A percentile compares a stretch with the other conserved stretches of the same genome.
Evolutionary conservation across 2,797 vertebrate genomes (phyloP).

Genomic region (Pempheris klunzingeri): DNA sequence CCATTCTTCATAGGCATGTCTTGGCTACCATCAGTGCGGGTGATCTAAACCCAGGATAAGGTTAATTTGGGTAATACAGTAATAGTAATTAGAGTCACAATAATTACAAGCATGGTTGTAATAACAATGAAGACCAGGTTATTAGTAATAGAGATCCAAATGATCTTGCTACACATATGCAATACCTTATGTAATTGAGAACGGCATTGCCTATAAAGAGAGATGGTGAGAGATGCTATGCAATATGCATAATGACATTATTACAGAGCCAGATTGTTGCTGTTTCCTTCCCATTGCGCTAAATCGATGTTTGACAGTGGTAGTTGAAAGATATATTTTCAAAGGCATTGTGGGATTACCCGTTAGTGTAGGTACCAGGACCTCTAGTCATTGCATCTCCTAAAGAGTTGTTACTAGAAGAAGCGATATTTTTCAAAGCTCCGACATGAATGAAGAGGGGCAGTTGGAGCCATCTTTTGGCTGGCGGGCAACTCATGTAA

Average conservation of each 20-base stretch:
- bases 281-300: constrained; percentile 61
- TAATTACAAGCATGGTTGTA: constrained; percentile 78
- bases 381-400: constrained; percentile 75
- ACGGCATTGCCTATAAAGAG: constrained; percentile 43
- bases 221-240: constrained; percentile 36
- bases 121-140: constrained; percentile 73
- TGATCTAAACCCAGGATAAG: constrained; percentile 90
- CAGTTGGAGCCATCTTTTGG: constrained; percentile 81
- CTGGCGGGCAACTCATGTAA: constrained; percentile 84
- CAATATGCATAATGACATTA: constrained; percentile 67
- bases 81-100: constrained; percentile 81
- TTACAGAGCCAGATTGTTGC: constrained; percentile 61
- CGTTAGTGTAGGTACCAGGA: constrained; percentile 77
- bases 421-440: constrained; percentile 82
- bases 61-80: constrained; percentile 92
- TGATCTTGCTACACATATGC: constrained; percentile 55
- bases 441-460: constrained; percentile 78
- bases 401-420: constrained; percentile 78
- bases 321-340: constrained; percentile 76
- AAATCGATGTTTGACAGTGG: constrained; percentile 69
- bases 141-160: constrained; percentile 68
- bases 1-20: constrained; percentile 91
- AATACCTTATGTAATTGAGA: constrained; percentile 62
- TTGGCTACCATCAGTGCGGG: constrained; percentile 88
- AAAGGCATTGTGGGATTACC: constrained; percentile 77